A percentile compares a stretch with the other conserved stretches of the same genome.
These are phyloP conservation scores for Pitta sordida DNA, from an alignment of 2,113 vertebrate genomes.

Conservation along the genomic window DNA sequence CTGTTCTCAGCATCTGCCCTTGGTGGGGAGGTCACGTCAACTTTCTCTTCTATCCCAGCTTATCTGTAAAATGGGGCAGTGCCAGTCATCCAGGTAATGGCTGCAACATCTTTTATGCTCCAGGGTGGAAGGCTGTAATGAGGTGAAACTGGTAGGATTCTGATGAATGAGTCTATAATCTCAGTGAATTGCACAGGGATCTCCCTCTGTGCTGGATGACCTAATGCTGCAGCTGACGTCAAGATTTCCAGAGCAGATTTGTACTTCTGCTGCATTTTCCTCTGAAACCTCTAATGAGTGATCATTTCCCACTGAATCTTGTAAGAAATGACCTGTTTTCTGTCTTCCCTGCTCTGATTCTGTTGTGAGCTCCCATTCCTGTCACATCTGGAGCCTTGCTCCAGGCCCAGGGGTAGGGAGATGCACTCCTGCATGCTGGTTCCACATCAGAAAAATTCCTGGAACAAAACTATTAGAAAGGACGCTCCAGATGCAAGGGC, in stretches of 20 bases:
- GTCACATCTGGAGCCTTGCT: not conserved
- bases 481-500: not conserved
- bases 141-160: not conserved
- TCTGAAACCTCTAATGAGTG: not conserved
- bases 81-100: not conserved
- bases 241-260: not conserved
- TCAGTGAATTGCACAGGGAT: not conserved
- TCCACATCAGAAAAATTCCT: not conserved
- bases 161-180: not conserved
- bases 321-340: not conserved
- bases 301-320: not conserved
- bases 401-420: not conserved
- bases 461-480: not conserved
- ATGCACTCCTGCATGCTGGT: not conserved
- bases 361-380: not conserved
- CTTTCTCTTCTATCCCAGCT: not conserved
- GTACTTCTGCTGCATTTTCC: not conserved
- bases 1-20: not conserved
- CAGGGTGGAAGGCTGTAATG: not conserved
- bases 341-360: not conserved
- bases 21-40: not conserved
- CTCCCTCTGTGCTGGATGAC: slow-evolving; percentile 26
- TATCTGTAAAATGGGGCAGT: not conserved
- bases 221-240: slow-evolving; percentile 21
- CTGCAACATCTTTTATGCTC: not conserved